Percentiles rank a stretch among this genome's conserved stretches.
Conservation (phyloP, 92 coral and sea anemone species). For the Bergia puertoricense region DNA sequence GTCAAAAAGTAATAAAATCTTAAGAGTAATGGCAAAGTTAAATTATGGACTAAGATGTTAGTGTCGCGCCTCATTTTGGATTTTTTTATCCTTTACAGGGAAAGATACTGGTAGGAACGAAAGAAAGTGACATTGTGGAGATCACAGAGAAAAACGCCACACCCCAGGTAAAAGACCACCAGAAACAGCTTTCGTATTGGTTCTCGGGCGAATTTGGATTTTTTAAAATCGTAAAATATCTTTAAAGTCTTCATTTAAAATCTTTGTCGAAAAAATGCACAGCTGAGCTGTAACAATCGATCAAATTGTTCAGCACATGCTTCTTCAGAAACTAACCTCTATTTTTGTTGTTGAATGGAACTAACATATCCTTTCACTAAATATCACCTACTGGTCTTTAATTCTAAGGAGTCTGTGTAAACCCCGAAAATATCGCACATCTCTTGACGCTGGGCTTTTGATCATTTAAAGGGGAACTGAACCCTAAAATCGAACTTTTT, state of each 20-base stretch:
- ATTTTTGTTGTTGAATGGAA: not conserved
- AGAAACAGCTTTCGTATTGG: not conserved
- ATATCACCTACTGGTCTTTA: not conserved
- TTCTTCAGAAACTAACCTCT: not conserved
- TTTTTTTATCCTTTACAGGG: conserved; percentile 56
- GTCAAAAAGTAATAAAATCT: not conserved
- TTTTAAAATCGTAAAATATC: not conserved
- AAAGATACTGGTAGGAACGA: conserved; percentile 92
- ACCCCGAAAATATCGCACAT: no score
- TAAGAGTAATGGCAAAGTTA: not conserved
- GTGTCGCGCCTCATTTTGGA: not conserved
- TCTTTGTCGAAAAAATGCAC: not conserved
- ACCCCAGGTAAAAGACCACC: conserved; percentile 58
- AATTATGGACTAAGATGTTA: no score
- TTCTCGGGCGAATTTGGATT: not conserved
- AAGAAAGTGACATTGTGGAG: conserved; percentile 88
- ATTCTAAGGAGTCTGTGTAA: not conserved
- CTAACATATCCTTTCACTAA: not conserved
- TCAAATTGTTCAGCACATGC: not conserved
- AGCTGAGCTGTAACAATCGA: not conserved
- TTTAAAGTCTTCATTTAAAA: no score
- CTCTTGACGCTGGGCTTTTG: no score
- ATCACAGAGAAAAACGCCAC: conserved; percentile 82
- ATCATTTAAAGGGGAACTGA: no score
- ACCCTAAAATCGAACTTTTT: no score